Percentiles rank a stretch among this genome's conserved stretches.
Conservation (phyloP, 2,888 invertebrate genomes). For the Disparrhopalites patrizii region DNA sequence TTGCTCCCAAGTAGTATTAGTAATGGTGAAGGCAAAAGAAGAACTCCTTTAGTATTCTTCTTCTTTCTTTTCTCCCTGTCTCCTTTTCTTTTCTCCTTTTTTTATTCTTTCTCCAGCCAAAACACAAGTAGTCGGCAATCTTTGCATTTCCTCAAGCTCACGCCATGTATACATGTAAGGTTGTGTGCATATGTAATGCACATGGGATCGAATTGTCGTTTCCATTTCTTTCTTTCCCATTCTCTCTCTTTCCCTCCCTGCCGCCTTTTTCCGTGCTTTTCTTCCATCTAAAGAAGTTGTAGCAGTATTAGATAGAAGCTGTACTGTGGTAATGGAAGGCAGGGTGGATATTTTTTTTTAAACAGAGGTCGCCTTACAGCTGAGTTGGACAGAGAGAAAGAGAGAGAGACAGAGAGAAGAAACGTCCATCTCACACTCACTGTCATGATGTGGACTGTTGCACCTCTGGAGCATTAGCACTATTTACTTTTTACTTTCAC, state of each 20-base stretch:
- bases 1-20: too few species aligned
- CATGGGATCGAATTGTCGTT: not conserved
- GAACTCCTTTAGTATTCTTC: too few species aligned
- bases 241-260: not conserved
- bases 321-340: not conserved
- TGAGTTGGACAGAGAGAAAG: too few species aligned
- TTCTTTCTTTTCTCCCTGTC: slow-evolving; percentile 4
- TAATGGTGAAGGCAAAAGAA: too few species aligned
- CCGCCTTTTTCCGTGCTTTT: not conserved
- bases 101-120: not conserved
- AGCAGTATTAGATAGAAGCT: not conserved
- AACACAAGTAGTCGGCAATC: not conserved
- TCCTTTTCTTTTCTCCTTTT: not conserved
- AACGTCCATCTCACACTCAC: too few species aligned
- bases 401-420: not conserved
- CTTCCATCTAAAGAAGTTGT: not conserved
- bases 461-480: slow-evolving; percentile 3
- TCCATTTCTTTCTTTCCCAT: not conserved
- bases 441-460: not conserved
- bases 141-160: not conserved
- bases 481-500: too few species aligned
- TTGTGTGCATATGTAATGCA: slow-evolving; percentile 11
- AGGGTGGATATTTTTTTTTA: not conserved
- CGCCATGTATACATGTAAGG: not conserved
- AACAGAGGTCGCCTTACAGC: too few species aligned